Percentiles rank a stretch among this genome's conserved stretches.
Conservation (phyloP, 2,797 vertebrate genomes). For the Alcedo atthis region DNA sequence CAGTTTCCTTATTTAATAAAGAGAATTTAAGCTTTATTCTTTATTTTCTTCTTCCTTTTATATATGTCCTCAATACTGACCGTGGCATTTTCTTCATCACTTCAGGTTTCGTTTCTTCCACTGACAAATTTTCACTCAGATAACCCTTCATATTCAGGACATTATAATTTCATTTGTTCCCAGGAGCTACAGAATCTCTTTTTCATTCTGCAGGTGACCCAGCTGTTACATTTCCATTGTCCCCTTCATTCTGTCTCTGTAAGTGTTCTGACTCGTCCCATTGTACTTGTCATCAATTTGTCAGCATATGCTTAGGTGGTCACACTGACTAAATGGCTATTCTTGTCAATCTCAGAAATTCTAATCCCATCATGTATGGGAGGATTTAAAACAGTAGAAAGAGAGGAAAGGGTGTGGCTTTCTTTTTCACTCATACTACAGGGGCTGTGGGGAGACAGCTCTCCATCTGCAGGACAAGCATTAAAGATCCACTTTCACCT, state of each 20-base stretch:
- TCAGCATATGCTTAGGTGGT: background rate
- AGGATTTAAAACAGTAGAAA: background rate
- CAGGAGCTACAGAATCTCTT: background rate
- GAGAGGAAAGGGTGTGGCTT: background rate
- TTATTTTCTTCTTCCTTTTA: background rate
- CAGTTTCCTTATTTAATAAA: too few relatives aligned
- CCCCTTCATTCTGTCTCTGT: background rate
- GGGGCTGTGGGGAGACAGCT: background rate
- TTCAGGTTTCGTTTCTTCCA: background rate
- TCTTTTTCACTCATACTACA: background rate
- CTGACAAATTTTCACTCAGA: background rate
- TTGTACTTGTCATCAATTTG: background rate
- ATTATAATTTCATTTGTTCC: background rate
- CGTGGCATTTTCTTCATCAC: background rate
- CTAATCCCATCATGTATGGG: background rate
- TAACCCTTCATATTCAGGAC: background rate
- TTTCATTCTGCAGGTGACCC: background rate
- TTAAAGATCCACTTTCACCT: background rate
- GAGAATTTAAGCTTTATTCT: too few relatives aligned
- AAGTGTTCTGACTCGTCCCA: background rate
- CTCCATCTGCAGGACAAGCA: background rate
- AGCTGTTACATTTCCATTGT: background rate
- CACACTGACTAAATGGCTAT: background rate
- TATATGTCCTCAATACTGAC: background rate
- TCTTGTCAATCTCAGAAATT: background rate